phyloP scores from a whole-genome alignment of 2,113 vertebrate genomes.

The Mus spicilegus region DNA sequence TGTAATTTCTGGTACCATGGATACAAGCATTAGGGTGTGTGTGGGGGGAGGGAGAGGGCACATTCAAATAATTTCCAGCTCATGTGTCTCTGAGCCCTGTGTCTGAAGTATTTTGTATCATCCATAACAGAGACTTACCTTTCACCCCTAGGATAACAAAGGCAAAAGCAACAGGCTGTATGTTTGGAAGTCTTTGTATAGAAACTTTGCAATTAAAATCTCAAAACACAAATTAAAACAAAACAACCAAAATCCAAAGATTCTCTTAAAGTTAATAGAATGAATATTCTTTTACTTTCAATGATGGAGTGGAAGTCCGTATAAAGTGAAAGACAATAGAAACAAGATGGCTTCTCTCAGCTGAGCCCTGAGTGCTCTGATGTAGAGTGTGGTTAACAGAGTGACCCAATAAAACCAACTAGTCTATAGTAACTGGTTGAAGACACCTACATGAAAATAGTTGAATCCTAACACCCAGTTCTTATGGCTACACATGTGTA shows the following conservation, averaged over 20 bases:
- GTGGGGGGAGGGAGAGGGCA: too few relatives aligned
- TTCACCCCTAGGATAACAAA: neutral
- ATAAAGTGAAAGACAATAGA: neutral
- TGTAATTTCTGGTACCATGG: neutral
- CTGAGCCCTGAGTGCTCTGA: neutral
- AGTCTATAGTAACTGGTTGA: neutral
- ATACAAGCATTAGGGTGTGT: neutral
- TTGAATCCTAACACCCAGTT: neutral
- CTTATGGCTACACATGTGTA: neutral
- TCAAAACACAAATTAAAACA: neutral
- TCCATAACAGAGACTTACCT: neutral
- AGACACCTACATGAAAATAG: neutral
- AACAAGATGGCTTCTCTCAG: neutral
- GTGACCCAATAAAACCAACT: neutral
- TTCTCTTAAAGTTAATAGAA: neutral
- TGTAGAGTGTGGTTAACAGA: neutral
- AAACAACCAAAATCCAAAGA: neutral
- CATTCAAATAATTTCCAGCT: neutral
- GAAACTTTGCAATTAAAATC: neutral
- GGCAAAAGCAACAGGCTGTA: neutral
- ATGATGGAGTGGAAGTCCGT: neutral
- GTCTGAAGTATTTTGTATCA: neutral
- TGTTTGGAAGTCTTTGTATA: neutral
- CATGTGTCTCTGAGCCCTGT: neutral
- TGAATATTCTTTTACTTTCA: neutral